phyloP scores from a whole-genome alignment of 2,888 invertebrate genomes.

The Lacanobia oleracea region DNA sequence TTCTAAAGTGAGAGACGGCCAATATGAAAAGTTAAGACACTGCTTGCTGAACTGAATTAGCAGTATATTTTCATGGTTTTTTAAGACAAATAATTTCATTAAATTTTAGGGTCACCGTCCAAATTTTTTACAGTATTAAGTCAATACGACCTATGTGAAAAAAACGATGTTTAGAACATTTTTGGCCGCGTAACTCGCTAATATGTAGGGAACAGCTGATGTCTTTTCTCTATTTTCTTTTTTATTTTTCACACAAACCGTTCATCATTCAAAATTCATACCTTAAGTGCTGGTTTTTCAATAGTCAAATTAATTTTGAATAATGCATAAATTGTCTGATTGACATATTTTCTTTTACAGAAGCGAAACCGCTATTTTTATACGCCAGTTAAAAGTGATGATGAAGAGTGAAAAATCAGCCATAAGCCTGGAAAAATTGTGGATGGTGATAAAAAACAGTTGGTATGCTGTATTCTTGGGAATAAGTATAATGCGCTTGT shows the following conservation, averaged over 20 bases:
- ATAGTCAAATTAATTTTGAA: no score
- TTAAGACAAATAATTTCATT: background rate
- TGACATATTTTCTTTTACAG: no score
- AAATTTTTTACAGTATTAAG: background rate
- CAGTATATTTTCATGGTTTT: constrained; percentile 3
- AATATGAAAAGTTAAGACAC: constrained; percentile 28
- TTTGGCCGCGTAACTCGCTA: background rate
- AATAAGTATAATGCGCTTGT: background rate
- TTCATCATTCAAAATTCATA: no score
- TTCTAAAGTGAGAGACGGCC: constrained; percentile 7
- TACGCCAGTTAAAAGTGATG: no score
- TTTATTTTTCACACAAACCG: background rate
- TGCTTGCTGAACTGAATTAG: background rate
- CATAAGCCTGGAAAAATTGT: background rate
- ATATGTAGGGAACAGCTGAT: no score
- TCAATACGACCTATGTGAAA: background rate
- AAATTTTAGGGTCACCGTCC: background rate
- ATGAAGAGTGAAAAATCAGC: no score
- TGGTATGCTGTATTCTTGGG: background rate
- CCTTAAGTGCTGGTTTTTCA: no score
- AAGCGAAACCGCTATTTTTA: no score
- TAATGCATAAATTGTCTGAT: no score
- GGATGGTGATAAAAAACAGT: background rate
- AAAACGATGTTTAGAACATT: background rate
- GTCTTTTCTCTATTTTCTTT: background rate